phyloP scores from a whole-genome alignment of 2,797 vertebrate species.

The Crocodylus rhombifer region DNA sequence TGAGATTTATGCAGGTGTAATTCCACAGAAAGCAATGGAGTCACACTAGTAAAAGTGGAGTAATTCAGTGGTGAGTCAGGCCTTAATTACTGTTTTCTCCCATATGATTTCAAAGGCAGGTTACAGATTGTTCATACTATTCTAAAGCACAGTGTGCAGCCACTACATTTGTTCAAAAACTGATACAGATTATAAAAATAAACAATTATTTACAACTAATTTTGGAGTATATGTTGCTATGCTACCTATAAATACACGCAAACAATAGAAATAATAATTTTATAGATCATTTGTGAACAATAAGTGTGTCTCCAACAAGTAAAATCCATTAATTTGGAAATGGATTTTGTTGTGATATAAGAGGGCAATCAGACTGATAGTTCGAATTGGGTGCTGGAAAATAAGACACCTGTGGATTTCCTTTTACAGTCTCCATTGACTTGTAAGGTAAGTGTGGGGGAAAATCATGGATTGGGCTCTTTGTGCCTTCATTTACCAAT shows the following conservation, averaged over 20 bases:
- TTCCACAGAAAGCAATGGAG: constrained; percentile 18
- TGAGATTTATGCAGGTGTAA: neutral
- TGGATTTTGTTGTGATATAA: neutral
- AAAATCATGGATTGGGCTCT: neutral
- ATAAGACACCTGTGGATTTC: neutral
- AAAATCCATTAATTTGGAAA: constrained; percentile 30
- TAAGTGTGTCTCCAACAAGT: constrained; percentile 2
- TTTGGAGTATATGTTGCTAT: constrained; percentile 39
- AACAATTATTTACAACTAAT: constrained; percentile 45
- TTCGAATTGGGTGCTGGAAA: neutral
- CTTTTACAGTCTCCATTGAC: neutral
- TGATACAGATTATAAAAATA: constrained; percentile 22
- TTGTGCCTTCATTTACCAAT: neutral
- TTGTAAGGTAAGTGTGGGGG: neutral
- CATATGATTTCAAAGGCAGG: constrained; percentile 19
- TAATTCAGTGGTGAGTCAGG: constrained; percentile 40
- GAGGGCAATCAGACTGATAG: neutral
- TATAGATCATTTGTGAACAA: constrained; percentile 41
- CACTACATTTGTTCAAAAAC: neutral
- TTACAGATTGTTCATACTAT: neutral
- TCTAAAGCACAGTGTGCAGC: constrained; percentile 5
- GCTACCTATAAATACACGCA: neutral
- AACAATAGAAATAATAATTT: constrained; percentile 39
- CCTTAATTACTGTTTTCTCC: constrained; percentile 49
- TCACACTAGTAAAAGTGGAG: constrained; percentile 1